Evolutionary conservation across 2,797 vertebrate species (phyloP), one percentile per base, ranked within the genome.

Genomic region (Lacerta agilis): DNA sequence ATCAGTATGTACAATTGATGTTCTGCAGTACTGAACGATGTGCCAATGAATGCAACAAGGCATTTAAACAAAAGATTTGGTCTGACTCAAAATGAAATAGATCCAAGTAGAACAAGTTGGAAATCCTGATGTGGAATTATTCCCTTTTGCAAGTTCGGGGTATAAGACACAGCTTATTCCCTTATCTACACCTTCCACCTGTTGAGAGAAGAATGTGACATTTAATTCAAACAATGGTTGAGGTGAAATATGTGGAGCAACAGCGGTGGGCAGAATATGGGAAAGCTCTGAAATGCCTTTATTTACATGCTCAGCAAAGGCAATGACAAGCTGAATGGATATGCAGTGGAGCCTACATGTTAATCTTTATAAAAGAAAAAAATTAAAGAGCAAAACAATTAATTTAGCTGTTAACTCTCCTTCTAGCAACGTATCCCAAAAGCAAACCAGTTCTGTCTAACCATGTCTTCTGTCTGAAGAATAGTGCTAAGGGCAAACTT

Each of bases 191-290:
- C 86, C 86, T 4, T n/a, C 8, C 90, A 89, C 84, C 88, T 86
- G 25, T 95, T 89, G 89, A 89, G 88, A 89, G 36, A 92, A 69
- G 90, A 94, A 91, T 91, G 91, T 93, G 93, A 87, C 92, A 93
- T 91, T 90, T 93, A 93, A 92, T 95, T 87, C 89, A 92, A 93
- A 94, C 88, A 95, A 92, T 90, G 89, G 90, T 91, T 96, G 94
- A 95, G 89, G 92, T 94, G 90, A 92, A 72, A n/a, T 93, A 88
- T 89, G 86, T 87, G 91, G 92, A 87, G 89, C 85, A 78, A 7
- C 93, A 90, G 90, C 90, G 88, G 88, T 87, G 69, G 86, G 2
- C 27, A 92, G 87, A 91, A 87, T 91, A 87, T 89, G 83, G 82
- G 61, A 82, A 87, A 92, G 75, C 85, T 93, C 82, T 94, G 91